Percentiles rank a stretch among this genome's conserved stretches.
Evolutionary conservation across 2,888 invertebrate genomes (phyloP).

Genomic region (Drosophila incognita): DNA sequence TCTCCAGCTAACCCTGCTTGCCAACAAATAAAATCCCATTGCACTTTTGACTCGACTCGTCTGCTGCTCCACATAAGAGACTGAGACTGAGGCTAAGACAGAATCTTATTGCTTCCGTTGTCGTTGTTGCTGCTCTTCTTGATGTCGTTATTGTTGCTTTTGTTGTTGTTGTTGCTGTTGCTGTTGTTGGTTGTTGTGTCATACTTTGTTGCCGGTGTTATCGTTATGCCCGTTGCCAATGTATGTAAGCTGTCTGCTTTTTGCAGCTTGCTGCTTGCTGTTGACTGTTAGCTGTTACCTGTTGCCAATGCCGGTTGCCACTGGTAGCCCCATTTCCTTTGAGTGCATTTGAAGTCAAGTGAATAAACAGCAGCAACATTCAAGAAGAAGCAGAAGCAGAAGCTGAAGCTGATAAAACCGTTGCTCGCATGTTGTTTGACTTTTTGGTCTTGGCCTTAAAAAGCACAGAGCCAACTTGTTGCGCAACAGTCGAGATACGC

Average conservation of each 20-base stretch:
- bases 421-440: conserved; percentile 63
- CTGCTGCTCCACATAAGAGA: conserved; percentile 54
- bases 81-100: conserved; percentile 11
- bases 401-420: conserved; percentile 47
- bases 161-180: conserved; percentile 18
- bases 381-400: conserved; percentile 10
- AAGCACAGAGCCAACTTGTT: conserved; percentile 60
- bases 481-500: conserved; percentile 56
- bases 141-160: conserved; percentile 45
- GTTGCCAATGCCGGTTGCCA: conserved; percentile 59
- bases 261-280: conserved; percentile 1
- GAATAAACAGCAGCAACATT: conserved; percentile 55
- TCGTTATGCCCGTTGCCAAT: conserved; percentile 25
- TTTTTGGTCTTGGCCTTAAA: conserved; percentile 76
- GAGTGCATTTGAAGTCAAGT: conserved; percentile 73
- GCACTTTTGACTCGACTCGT: conserved; percentile 65
- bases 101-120: conserved; percentile 53
- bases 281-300: conserved; percentile 28
- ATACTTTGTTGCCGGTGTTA: conserved; percentile 38
- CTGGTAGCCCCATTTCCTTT: conserved; percentile 71
- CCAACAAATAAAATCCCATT: conserved; percentile 52
- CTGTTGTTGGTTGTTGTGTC: conserved; percentile 13
- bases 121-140: conserved; percentile 24
- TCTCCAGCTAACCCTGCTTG: background rate
- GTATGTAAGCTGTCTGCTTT: conserved; percentile 13